A percentile compares a stretch with the other conserved stretches of the same genome.
Conservation (phyloP, 2,797 vertebrate genomes). For the Darevskia nairensis region DNA sequence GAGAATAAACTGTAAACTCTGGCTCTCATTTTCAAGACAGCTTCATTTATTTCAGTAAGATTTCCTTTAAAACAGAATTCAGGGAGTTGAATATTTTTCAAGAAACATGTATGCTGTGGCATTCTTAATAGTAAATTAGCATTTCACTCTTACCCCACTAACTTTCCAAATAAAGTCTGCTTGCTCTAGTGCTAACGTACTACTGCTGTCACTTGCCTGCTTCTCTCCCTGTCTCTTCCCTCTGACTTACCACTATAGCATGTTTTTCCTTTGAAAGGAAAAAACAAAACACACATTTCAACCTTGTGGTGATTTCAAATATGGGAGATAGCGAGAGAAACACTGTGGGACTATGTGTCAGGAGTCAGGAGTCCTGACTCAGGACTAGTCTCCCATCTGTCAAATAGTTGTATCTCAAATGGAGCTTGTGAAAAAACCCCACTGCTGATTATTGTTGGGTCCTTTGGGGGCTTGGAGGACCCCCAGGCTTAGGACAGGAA, state of each 20-base stretch:
- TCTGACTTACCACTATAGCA: neutral
- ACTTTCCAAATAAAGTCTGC: neutral
- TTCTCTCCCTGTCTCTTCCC: neutral
- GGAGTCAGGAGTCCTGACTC: no score
- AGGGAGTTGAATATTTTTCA: neutral
- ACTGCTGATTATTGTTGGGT: neutral
- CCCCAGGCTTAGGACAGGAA: no score
- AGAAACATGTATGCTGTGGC: neutral
- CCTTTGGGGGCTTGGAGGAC: no score
- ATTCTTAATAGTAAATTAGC: neutral
- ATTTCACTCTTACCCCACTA: neutral
- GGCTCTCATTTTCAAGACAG: neutral
- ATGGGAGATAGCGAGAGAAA: neutral
- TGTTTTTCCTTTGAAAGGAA: neutral
- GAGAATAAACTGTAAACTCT: neutral
- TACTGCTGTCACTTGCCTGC: neutral
- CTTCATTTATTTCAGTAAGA: neutral
- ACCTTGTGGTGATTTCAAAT: neutral
- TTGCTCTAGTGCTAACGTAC: neutral
- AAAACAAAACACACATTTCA: neutral
- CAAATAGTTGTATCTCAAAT: neutral
- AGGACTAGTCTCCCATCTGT: neutral
- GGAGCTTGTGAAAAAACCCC: neutral
- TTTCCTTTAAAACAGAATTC: neutral
- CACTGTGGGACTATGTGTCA: neutral